phyloP scores from a whole-genome alignment of 1,140 invertebrate genomes.

The Drosophila lowei region DNA sequence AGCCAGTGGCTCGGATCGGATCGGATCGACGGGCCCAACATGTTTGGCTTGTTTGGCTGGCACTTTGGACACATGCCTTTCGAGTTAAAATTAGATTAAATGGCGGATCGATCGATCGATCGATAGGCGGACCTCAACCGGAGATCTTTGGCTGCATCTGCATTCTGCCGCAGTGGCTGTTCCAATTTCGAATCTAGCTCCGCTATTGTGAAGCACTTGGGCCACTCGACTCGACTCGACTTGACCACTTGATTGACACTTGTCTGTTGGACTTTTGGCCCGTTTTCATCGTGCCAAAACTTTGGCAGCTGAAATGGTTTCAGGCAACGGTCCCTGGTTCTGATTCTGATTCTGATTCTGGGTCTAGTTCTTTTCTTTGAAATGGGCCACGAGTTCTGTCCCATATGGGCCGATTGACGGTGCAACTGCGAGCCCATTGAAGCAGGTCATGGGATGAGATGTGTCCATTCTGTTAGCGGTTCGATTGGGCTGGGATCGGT shows the following conservation, averaged over 20 bases:
- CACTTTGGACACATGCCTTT: conserved; percentile 55
- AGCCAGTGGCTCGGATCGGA: conserved; percentile 47
- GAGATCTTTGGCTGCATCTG: conserved; percentile 1
- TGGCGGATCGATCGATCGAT: conserved; percentile 35
- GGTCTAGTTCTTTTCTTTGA: conserved; percentile 19
- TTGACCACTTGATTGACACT: conserved; percentile 51
- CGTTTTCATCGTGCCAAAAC: conserved; percentile 43
- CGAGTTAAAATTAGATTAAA: conserved; percentile 78
- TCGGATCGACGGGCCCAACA: conserved; percentile 40
- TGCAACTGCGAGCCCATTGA: conserved; percentile 49
- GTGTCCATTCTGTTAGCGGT: conserved; percentile 39
- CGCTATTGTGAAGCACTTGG: not conserved
- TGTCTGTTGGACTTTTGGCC: conserved; percentile 8
- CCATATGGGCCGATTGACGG: not conserved
- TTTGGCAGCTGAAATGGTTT: conserved; percentile 45
- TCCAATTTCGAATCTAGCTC: conserved; percentile 20
- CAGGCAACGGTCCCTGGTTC: conserved; percentile 57
- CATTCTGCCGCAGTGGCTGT: conserved; percentile 5
- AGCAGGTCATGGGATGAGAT: conserved; percentile 54
- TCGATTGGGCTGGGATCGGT: conserved; percentile 10
- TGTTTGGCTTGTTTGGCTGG: conserved; percentile 62
- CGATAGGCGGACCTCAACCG: conserved; percentile 1
- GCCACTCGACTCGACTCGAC: conserved; percentile 8
- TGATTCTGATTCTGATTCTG: not conserved
- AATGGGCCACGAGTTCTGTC: conserved; percentile 9